Evolutionary conservation across 2,888 invertebrate species (phyloP).

Genomic region (Brachyopa scutellaris): DNA sequence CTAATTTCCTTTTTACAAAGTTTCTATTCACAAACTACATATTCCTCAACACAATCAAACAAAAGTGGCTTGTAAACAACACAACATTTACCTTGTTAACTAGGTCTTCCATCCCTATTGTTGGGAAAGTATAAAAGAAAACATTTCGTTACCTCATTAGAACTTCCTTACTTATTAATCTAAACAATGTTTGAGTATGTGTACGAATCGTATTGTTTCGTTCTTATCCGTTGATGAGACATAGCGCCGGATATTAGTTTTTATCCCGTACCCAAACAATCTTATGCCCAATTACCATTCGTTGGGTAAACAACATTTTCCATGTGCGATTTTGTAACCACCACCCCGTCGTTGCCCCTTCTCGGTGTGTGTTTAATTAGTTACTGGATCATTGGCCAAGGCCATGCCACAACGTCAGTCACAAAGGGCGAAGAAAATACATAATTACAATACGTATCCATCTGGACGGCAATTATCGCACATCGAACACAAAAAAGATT

Average conservation of each 20-base stretch:
- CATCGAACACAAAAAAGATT: conserved; percentile 52
- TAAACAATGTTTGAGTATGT: too few relatives aligned
- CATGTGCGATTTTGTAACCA: conserved; percentile 47
- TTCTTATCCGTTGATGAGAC: neutral
- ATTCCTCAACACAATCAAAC: too few relatives aligned
- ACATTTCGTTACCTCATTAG: conserved; percentile 58
- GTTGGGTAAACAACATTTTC: conserved; percentile 46
- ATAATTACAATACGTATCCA: conserved; percentile 58
- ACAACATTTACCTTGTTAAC: too few relatives aligned
- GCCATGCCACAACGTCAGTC: conserved; percentile 21
- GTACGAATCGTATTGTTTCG: too few relatives aligned
- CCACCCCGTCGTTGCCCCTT: neutral
- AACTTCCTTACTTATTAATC: conserved; percentile 38
- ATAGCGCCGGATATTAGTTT: conserved; percentile 53
- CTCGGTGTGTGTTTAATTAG: conserved; percentile 59
- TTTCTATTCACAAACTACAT: too few relatives aligned
- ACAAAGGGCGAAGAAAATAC: conserved; percentile 32
- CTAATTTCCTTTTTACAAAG: too few relatives aligned
- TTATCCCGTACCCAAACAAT: conserved; percentile 33
- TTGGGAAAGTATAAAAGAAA: conserved; percentile 29
- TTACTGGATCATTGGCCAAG: conserved; percentile 36
- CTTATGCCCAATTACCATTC: conserved; percentile 49
- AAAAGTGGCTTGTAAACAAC: neutral
- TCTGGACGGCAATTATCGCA: conserved; percentile 47
- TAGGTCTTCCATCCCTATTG: too few relatives aligned